phyloP scores from a whole-genome alignment of 2,113 vertebrate species.

The Notiomystis cincta region DNA sequence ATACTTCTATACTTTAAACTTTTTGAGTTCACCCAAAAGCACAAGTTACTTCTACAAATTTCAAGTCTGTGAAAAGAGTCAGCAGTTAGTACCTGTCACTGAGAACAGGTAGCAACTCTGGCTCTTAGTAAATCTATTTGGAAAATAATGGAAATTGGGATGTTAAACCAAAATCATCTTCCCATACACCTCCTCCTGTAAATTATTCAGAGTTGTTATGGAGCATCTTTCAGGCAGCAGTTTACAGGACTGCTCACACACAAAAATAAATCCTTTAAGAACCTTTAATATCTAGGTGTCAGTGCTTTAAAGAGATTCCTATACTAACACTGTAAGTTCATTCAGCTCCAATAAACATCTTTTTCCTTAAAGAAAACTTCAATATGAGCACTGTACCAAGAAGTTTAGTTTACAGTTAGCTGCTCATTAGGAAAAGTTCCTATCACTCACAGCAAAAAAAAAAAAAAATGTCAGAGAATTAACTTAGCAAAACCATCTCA shows the following conservation, averaged over 20 bases:
- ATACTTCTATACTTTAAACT: background rate
- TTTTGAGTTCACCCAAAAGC: background rate
- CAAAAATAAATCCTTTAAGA: background rate
- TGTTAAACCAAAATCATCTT: background rate
- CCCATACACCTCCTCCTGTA: background rate
- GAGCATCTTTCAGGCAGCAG: background rate
- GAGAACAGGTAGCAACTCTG: background rate
- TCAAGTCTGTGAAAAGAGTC: background rate
- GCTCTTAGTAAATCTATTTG: background rate
- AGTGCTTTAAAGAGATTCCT: background rate
- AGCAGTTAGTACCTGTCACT: background rate
- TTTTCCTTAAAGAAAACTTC: background rate
- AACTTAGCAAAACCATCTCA: background rate
- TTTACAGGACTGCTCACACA: background rate
- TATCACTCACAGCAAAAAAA: background rate
- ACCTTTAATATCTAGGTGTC: background rate
- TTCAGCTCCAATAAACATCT: background rate
- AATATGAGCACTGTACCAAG: background rate
- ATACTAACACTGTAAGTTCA: background rate
- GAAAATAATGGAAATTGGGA: background rate
- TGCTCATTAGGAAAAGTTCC: background rate
- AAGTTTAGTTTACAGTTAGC: background rate
- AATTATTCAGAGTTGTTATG: background rate
- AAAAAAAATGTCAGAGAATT: background rate
- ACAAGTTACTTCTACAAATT: background rate